Evolutionary conservation across 1,140 invertebrate species (phyloP).

Genomic region (Neomicropteryx cornuta): DNA sequence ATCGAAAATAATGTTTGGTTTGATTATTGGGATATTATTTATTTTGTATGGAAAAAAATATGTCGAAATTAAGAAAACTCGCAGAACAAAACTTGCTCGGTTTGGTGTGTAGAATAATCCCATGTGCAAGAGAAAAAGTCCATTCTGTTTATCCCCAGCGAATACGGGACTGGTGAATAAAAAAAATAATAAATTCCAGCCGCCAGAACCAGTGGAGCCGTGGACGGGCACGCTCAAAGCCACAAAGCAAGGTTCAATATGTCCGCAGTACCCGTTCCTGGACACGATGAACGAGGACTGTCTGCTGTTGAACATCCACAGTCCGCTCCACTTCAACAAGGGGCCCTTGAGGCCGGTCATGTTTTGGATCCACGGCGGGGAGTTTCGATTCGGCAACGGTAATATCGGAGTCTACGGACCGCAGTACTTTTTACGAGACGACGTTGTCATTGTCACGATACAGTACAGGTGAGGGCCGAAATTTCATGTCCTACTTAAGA

Average conservation of each 20-base stretch:
- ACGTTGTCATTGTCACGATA: conserved; percentile 13
- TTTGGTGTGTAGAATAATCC: too few species aligned
- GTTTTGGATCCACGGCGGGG: conserved; percentile 15
- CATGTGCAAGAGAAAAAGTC: too few species aligned
- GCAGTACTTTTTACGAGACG: conserved; percentile 14
- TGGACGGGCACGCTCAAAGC: conserved; percentile 13
- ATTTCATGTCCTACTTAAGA: too few species aligned
- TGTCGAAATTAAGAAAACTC: too few species aligned
- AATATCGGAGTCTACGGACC: conserved; percentile 15
- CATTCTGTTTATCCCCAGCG: too few species aligned
- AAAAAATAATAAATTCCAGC: too few species aligned
- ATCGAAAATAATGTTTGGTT: too few species aligned
- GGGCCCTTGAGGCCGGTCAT: conserved; percentile 8
- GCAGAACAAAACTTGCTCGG: too few species aligned
- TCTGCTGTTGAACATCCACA: conserved; percentile 15
- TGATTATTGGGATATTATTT: too few species aligned
- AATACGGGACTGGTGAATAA: too few species aligned
- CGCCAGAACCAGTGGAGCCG: conserved; percentile 15
- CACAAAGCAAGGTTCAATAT: conserved; percentile 11
- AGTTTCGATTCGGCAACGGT: conserved; percentile 10
- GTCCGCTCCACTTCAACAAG: conserved; percentile 10
- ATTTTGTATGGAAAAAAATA: too few species aligned
- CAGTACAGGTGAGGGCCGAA: conserved; percentile 18
- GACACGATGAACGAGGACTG: conserved; percentile 16
- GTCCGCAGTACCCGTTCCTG: conserved; percentile 11